A percentile compares a stretch with the other conserved stretches of the same genome.
phyloP scores from a whole-genome alignment of 2,113 vertebrate species.

The Clinocottus analis region DNA sequence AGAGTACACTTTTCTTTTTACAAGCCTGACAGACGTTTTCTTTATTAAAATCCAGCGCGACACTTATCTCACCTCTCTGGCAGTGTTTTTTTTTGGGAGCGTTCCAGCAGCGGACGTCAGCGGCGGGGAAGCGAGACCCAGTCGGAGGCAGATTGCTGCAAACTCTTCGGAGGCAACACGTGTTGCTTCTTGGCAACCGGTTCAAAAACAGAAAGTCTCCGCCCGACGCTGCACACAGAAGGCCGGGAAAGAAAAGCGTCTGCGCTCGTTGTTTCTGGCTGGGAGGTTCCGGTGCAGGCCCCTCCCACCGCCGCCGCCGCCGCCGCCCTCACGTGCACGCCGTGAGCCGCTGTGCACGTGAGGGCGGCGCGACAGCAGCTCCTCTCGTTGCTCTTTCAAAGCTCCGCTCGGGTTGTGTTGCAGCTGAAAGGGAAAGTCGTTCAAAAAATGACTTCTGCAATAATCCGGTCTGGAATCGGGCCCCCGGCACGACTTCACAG shows the following conservation, averaged over 20 bases:
- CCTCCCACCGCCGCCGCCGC: no score
- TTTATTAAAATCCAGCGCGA: background rate
- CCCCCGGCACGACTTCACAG: background rate
- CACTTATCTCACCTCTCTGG: background rate
- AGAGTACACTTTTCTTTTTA: background rate
- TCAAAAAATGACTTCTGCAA: background rate
- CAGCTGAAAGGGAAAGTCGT: background rate
- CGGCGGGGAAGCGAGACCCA: background rate
- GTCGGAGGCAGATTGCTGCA: background rate
- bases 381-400: background rate
- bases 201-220: background rate
- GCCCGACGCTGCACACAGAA: background rate
- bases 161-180: no score
- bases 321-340: no score
- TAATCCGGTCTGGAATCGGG: background rate
- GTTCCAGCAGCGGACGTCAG: background rate
- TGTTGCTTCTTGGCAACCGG: background rate
- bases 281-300: no score
- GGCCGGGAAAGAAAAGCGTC: no score
- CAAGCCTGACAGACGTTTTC: background rate
- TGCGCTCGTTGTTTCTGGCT: no score
- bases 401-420: background rate
- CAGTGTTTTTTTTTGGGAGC: background rate
- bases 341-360: no score
- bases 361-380: background rate